Evolutionary conservation across 2,113 vertebrate species (phyloP), one percentile per base, ranked within the genome.

Genomic region (Microcebus tavaratra): DNA sequence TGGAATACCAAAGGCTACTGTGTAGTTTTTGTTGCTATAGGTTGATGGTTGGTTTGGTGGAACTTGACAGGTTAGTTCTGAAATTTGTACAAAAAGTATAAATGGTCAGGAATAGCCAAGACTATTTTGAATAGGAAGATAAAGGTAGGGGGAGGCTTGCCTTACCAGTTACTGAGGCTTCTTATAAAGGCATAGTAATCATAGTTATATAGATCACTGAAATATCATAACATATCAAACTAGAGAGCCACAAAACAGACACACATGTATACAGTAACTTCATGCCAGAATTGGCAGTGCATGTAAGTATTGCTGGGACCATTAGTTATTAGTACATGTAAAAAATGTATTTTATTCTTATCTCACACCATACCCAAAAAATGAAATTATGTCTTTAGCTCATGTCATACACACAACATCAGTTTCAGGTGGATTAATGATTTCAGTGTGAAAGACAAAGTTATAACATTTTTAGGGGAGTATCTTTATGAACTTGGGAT

Each of bases 321-420:
- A 11, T 59, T 45, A 34, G 48, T 83, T 59, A 39, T 84, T 27
- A 39, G 8, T 95, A n/a, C 39, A 72, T 94, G 2, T 81, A 65
- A 73, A 88, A 70, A 75, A 53, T 72, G 75, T 53, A 53, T 94
- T 88, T 81, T 81, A 25, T 85, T 90, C 70, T 84, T 94, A 53
- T 65, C 42, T 84, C 50, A 57, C 27, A 57, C 14, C n/a, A n/a
- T 61, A 70, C 34, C 34, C 1, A 1, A 4, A 72, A 80, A n/a
- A 86, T 72, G 34, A 79, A 91, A 72, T 53, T 87, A 8, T 61
- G 4, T 61, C 18, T 42, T 59, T 80, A 39, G 3, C 2, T 95
- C 27, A 72, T 63, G 81, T 3, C n/a, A 61, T 14, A 63, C 23
- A 87, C 23, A 87, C 4, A 45, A 23, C 9, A 23, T 91, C 29